Conservation (phyloP, 2,113 vertebrate genomes). For the Indicator indicator region DNA sequence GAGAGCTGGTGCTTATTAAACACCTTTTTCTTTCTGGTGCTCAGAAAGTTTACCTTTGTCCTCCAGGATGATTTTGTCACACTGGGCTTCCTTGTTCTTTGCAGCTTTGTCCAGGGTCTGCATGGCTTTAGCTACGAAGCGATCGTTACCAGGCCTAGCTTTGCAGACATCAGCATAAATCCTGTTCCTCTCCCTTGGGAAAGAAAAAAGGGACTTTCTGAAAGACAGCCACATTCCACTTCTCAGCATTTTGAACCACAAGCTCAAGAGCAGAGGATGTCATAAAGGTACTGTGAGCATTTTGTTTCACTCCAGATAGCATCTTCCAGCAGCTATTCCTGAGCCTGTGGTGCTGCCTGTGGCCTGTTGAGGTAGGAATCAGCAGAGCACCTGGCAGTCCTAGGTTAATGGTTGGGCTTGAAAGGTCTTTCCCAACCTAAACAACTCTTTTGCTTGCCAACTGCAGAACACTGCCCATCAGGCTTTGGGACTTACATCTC, state of each 20-base stretch:
- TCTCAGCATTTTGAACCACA: background rate
- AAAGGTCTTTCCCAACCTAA: no score
- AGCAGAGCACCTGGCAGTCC: background rate
- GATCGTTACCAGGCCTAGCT: conserved; percentile 76
- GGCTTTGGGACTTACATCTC: background rate
- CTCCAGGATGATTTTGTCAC: conserved; percentile 70
- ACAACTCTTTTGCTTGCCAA: background rate
- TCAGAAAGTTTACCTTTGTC: conserved; percentile 80
- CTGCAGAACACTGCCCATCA: background rate
- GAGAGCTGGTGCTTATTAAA: background rate
- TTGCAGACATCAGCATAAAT: conserved; percentile 79
- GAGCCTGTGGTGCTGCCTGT: background rate
- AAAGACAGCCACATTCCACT: background rate
- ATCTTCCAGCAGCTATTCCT: background rate
- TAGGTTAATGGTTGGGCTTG: no score
- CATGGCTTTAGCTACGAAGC: conserved; percentile 80
- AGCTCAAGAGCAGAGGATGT: background rate
- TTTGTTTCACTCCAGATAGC: background rate
- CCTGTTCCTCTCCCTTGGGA: conserved; percentile 76
- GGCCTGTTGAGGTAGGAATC: background rate
- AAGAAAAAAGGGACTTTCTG: background rate
- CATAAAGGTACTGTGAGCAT: background rate
- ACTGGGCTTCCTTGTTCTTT: conserved; percentile 87
- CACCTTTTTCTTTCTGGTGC: background rate
- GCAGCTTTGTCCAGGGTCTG: conserved; percentile 84